Evolutionary conservation across 2,797 vertebrate species (phyloP), one percentile per base, ranked within the genome.

Genomic region (Sparidentex hasta): DNA sequence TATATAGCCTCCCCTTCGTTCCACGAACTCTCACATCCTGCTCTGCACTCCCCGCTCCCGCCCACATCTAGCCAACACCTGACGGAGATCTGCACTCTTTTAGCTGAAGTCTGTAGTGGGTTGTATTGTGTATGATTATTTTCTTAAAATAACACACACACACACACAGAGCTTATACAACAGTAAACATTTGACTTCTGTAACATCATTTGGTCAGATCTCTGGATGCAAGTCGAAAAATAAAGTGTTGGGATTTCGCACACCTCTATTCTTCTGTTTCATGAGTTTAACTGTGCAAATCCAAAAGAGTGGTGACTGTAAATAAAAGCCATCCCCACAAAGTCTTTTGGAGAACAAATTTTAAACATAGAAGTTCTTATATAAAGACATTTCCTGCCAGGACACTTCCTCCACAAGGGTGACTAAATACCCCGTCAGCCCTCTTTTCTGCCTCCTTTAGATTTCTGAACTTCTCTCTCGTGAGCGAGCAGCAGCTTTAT

Each of bases 401-500:
- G 69, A 14, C 21, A 74, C 43, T 12, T 76, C 38, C 75, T 76
- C 59, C 38, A 51, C 33, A 16, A 3, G 9, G n/a, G 20, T 69
- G 54, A 64, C 57, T 56, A 11, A 61, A 85, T 50, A 70, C 33
- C 44, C 48, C 17, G 21, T 62, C 54, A 3, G 54, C 65, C 51
- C n/a, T 65, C 52, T 61, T 80, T 81, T 57, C 33, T 20, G 41
- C 21, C 66, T 52, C 21, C 14, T 29, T 71, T 27, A 64, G 33
- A 72, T 83, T 81, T 76, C 44, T 11, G 27, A 84, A 65, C 58
- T 20, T 54, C 38, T 70, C 5, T 2, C 27, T 62, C 20, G 11
- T 7, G n/a, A 4, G n/a, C 62, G 23, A 74, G 11, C 67, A 29
- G 69, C 54, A 48, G 65, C 47, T 86, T 76, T 56, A 57, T 73